Percentiles rank a stretch among this genome's conserved stretches.
phyloP scores from a whole-genome alignment of 1,140 invertebrate species.

The Holotrichia oblita region DNA sequence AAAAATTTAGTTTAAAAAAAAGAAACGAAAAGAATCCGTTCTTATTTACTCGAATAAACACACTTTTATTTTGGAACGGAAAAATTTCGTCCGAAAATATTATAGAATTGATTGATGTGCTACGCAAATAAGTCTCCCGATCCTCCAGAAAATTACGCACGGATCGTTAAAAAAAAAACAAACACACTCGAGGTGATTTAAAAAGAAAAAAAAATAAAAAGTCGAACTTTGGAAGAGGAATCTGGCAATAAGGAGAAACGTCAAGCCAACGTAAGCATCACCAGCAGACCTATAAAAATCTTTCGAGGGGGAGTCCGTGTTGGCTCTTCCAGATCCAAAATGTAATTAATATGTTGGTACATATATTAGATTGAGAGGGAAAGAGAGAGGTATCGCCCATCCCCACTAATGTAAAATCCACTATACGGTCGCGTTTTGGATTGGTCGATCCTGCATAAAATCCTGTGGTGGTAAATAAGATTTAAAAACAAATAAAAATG shows the following conservation, averaged over 20 bases:
- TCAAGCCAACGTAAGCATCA: not conserved
- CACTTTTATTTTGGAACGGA: not conserved
- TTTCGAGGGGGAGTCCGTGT: not conserved
- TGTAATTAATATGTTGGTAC: too few species aligned
- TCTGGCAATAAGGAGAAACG: not conserved
- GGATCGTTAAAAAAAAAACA: not conserved
- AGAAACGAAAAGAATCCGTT: not conserved
- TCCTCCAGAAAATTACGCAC: not conserved
- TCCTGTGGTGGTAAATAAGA: too few species aligned
- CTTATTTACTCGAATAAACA: not conserved
- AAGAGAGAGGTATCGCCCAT: too few species aligned
- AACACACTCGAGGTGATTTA: not conserved
- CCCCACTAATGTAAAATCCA: too few species aligned
- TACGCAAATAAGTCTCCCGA: too few species aligned
- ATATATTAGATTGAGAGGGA: too few species aligned
- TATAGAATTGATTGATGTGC: too few species aligned
- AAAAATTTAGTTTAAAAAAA: not conserved
- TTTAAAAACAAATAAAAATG: too few species aligned
- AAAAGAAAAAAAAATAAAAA: too few species aligned
- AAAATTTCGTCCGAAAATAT: too few species aligned
- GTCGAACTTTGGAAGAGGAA: constrained; percentile 5
- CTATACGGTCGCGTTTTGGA: not conserved
- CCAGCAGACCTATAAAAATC: not conserved
- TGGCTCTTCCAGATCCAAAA: too few species aligned
- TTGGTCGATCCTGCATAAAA: not conserved